Evolutionary conservation across 2,113 vertebrate genomes (phyloP).

Genomic region (Cercopithecus mona): DNA sequence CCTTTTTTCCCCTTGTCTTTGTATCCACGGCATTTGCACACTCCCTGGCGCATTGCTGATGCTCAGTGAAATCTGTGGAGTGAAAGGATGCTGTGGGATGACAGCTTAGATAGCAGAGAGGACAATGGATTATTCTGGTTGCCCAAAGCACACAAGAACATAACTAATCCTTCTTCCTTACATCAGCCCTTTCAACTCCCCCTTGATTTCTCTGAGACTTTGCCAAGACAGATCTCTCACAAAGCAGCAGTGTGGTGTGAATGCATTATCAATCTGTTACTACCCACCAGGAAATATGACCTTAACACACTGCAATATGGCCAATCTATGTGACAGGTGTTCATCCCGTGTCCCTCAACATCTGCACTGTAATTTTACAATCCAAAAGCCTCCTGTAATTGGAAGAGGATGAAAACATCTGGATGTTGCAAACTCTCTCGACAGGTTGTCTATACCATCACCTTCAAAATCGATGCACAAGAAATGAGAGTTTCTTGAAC

Average conservation of each 20-base stretch:
- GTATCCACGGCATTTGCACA: neutral
- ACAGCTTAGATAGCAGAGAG: neutral
- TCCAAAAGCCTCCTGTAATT: neutral
- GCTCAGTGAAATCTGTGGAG: neutral
- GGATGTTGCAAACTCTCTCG: slow-evolving; percentile 18
- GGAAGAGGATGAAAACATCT: slow-evolving; percentile 56
- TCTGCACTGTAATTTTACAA: neutral
- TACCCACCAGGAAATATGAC: neutral
- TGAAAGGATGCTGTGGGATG: neutral
- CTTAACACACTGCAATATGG: neutral
- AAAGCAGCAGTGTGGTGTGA: neutral
- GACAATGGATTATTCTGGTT: neutral
- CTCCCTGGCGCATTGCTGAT: neutral
- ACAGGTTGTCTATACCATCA: slow-evolving; percentile 56
- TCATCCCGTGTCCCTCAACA: neutral
- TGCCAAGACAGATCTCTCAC: slow-evolving; percentile 31
- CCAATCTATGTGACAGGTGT: neutral
- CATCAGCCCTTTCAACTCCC: slow-evolving; percentile 27
- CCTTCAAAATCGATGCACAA: slow-evolving; percentile 45
- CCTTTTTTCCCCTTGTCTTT: neutral
- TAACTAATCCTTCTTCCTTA: slow-evolving; percentile 1
- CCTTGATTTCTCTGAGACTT: slow-evolving; percentile 15
- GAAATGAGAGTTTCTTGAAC: slow-evolving; percentile 35
- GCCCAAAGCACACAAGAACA: slow-evolving; percentile 17
- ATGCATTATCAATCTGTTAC: slow-evolving; percentile 37